These are phyloP conservation scores for Phaethornis superciliosus DNA, from an alignment of 2,113 vertebrate species.

Conservation along the genomic window DNA sequence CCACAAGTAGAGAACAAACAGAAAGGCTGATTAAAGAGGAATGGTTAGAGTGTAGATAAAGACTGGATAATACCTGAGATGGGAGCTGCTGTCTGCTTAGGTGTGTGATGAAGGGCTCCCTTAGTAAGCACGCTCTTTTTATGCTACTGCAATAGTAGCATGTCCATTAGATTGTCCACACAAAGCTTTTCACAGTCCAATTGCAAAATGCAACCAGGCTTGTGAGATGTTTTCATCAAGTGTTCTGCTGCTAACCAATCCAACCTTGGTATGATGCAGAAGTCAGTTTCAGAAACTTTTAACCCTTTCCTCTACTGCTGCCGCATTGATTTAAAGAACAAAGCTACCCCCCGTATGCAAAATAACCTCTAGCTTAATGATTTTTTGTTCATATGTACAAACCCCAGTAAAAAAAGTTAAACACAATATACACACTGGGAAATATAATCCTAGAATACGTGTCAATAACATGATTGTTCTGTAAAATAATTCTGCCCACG, in stretches of 20 bases:
- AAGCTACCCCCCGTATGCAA: background rate
- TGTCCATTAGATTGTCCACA: background rate
- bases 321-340: background rate
- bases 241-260: background rate
- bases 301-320: background rate
- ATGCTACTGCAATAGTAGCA: background rate
- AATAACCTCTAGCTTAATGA: background rate
- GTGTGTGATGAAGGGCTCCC: background rate
- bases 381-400: constrained; percentile 81
- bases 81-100: background rate
- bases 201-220: background rate
- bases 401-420: constrained; percentile 94
- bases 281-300: background rate
- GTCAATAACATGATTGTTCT: constrained; percentile 91
- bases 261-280: background rate
- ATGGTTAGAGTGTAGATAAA: background rate
- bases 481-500: constrained; percentile 83
- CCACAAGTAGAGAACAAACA: background rate
- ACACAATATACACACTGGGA: constrained; percentile 88
- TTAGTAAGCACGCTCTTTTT: background rate
- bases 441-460: constrained; percentile 91
- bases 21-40: background rate
- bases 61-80: background rate
- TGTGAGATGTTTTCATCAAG: background rate
- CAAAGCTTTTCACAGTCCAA: background rate